These are phyloP conservation scores for Brachyhypopomus gauderio DNA, from an alignment of 2,113 vertebrate genomes.

Conservation along the genomic window DNA sequence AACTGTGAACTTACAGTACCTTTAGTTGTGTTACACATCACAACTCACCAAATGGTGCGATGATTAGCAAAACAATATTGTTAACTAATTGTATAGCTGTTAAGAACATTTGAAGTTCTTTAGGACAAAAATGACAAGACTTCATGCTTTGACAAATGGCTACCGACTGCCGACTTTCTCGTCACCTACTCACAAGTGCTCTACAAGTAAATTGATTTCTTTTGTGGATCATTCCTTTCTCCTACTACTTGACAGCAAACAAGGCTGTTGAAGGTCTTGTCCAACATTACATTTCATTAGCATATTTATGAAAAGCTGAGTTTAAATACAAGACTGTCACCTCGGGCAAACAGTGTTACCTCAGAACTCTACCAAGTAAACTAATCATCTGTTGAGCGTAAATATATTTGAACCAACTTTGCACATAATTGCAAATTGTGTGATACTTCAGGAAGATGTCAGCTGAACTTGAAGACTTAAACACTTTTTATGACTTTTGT, in stretches of 20 bases:
- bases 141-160: neutral
- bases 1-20: constrained; percentile 1
- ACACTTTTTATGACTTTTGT: neutral
- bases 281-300: constrained; percentile 23
- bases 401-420: constrained; percentile 38
- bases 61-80: neutral
- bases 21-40: neutral
- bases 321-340: constrained; percentile 32
- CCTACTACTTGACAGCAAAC: neutral
- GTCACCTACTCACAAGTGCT: neutral
- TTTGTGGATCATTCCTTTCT: neutral
- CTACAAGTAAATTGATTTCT: neutral
- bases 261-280: constrained; percentile 12
- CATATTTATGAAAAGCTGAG: constrained; percentile 18
- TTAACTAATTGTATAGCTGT: too few species aligned
- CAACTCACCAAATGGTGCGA: neutral
- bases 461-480: neutral
- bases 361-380: constrained; percentile 18
- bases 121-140: too few species aligned
- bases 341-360: neutral
- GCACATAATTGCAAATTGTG: constrained; percentile 8
- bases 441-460: neutral
- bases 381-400: constrained; percentile 13
- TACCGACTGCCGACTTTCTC: neutral
- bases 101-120: too few species aligned